A percentile compares a stretch with the other conserved stretches of the same genome.
These are phyloP conservation scores for Squalus acanthias DNA, from an alignment of 2,797 vertebrate genomes.

Conservation along the genomic window DNA sequence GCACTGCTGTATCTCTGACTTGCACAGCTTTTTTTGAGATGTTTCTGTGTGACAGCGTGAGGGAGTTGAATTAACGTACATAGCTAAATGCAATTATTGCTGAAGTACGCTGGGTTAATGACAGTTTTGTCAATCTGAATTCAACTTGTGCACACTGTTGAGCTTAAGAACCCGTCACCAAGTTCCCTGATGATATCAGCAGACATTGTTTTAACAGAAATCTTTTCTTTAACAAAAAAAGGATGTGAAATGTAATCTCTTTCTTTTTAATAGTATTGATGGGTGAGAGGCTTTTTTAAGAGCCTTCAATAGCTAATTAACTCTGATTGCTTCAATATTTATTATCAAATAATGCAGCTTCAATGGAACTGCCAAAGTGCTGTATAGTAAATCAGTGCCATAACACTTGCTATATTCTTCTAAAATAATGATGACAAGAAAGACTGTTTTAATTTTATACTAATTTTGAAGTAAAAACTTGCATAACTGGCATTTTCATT, in stretches of 20 bases:
- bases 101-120: conserved; percentile 6
- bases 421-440: neutral
- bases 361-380: neutral
- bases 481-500: neutral
- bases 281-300: neutral
- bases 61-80: neutral
- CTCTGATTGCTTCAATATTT: neutral
- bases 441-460: neutral
- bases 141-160: neutral
- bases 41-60: neutral
- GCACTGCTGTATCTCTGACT: neutral
- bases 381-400: neutral
- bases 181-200: conserved; percentile 44
- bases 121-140: neutral
- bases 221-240: neutral
- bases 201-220: conserved; percentile 44
- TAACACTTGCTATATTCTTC: neutral
- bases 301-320: conserved; percentile 3
- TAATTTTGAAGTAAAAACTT: conserved; percentile 1
- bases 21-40: neutral
- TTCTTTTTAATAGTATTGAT: neutral
- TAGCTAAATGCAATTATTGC: neutral
- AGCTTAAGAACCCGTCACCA: conserved; percentile 40
- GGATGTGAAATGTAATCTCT: conserved; percentile 40
- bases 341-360: neutral